A percentile compares a stretch with the other conserved stretches of the same genome.
Evolutionary conservation across 2,888 invertebrate species (phyloP).

Genomic region (Zhuqinia jingwanae): DNA sequence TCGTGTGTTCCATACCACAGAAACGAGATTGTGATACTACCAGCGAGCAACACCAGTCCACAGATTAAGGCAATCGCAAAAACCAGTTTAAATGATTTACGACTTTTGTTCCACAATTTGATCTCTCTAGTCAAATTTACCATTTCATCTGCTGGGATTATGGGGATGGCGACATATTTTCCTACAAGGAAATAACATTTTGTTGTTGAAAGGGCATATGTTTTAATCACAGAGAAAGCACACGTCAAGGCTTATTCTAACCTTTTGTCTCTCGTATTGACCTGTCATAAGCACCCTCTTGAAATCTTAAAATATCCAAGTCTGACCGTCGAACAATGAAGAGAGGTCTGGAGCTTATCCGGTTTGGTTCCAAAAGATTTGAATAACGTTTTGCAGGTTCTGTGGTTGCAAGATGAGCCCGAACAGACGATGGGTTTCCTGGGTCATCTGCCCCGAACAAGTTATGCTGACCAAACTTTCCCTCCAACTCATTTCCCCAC

Average conservation of each 20-base stretch:
- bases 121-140: constrained; percentile 43
- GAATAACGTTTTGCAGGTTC: not conserved
- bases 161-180: constrained; percentile 39
- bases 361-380: not conserved
- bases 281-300: constrained; percentile 1
- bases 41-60: not conserved
- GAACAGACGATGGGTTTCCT: not conserved
- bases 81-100: not conserved
- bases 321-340: constrained; percentile 34
- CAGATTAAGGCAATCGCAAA: not conserved
- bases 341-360: constrained; percentile 47
- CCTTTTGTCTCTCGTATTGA: not conserved
- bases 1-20: not conserved
- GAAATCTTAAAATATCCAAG: constrained; percentile 39
- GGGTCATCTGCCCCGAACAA: not conserved
- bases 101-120: constrained; percentile 42
- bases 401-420: too few species aligned
- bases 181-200: constrained; percentile 6
- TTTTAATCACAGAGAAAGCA: too few species aligned
- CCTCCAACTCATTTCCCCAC: not conserved
- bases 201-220: not conserved
- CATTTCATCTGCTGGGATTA: constrained; percentile 59
- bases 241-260: not conserved
- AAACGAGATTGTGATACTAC: not conserved
- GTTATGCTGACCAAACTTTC: not conserved